These are phyloP conservation scores for Daptonema setosum DNA, from an alignment of 2,888 invertebrate genomes.

Conservation along the genomic window DNA sequence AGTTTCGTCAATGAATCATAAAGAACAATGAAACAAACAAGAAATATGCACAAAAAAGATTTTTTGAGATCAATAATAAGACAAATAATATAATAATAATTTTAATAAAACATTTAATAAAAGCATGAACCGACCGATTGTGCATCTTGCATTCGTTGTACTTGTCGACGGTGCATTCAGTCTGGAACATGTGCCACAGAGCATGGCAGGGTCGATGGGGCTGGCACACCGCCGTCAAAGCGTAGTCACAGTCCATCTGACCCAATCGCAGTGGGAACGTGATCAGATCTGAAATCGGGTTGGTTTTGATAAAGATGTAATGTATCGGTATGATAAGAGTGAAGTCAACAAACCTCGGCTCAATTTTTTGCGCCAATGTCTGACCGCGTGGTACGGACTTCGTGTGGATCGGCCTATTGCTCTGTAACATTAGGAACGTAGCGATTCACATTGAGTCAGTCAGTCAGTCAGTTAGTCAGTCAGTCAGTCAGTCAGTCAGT, in stretches of 20 bases:
- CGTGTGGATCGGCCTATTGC: background rate
- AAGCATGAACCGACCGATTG: background rate
- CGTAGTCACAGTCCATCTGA: conserved; percentile 5
- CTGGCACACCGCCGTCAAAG: conserved; percentile 19
- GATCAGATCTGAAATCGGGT: background rate
- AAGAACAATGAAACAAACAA: no score
- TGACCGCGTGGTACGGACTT: background rate
- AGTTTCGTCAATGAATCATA: no score
- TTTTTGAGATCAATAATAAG: no score
- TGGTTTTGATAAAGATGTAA: no score
- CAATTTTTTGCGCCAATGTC: background rate
- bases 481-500: no score
- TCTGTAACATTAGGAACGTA: no score
- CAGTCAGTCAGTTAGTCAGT: no score
- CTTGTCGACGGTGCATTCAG: conserved; percentile 21
- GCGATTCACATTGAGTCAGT: no score
- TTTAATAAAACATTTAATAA: no score
- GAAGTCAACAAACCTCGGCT: background rate
- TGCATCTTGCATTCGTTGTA: conserved; percentile 16
- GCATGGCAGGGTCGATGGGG: conserved; percentile 21
- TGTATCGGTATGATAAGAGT: no score
- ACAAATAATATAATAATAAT: no score
- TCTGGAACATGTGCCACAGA: conserved; percentile 21
- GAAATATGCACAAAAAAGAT: no score
- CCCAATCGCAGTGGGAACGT: background rate